These are phyloP conservation scores for Serilophus lunatus DNA, from an alignment of 2,113 vertebrate species.

Conservation along the genomic window DNA sequence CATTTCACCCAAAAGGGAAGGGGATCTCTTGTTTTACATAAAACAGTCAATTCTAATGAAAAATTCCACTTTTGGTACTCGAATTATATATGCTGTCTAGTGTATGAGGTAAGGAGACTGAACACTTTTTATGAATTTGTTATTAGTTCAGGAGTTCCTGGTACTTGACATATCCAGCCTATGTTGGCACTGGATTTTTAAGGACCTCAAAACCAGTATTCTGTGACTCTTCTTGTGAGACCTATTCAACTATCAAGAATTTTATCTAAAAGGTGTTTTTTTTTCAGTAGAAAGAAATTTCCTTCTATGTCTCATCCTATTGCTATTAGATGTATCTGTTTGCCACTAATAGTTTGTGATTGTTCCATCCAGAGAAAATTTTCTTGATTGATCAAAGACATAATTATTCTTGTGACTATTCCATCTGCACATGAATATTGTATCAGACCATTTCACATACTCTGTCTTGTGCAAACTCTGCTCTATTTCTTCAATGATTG, in stretches of 20 bases:
- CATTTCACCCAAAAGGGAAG: not conserved
- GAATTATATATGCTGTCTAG: not conserved
- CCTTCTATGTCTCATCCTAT: not conserved
- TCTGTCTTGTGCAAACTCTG: not conserved
- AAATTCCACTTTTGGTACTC: not conserved
- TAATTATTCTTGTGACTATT: not conserved
- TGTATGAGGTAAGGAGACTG: not conserved
- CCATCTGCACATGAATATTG: not conserved
- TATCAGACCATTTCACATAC: not conserved
- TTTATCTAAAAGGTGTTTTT: not conserved
- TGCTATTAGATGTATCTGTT: not conserved
- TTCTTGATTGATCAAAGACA: not conserved
- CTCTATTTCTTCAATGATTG: not conserved
- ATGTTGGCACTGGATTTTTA: accelerated
- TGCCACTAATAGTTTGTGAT: not conserved
- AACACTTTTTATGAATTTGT: not conserved
- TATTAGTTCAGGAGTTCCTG: not conserved
- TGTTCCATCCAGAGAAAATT: not conserved
- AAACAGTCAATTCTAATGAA: not conserved
- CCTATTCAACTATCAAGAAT: not conserved
- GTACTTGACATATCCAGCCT: not conserved
- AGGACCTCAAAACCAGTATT: not conserved
- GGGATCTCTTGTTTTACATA: not conserved
- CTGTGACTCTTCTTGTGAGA: not conserved
- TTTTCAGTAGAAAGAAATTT: not conserved